A percentile compares a stretch with the other conserved stretches of the same genome.
Conservation (phyloP, 2,113 vertebrate species). For the Neofelis nebulosa region DNA sequence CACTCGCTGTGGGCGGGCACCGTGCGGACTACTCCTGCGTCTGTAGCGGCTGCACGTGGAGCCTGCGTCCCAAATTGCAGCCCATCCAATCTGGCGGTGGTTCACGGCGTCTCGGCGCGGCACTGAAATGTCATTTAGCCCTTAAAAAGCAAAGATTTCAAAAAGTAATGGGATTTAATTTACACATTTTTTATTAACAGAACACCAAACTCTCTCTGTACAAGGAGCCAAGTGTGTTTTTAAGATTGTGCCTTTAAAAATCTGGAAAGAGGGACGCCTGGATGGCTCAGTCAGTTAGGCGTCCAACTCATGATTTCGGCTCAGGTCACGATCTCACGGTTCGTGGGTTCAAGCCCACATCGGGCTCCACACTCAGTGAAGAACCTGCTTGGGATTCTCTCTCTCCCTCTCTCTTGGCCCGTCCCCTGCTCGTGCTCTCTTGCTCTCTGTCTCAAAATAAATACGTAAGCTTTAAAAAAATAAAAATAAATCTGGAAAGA, state of each 20-base stretch:
- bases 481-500: neutral
- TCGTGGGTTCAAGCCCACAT: no score
- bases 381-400: no score
- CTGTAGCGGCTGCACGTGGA: fast-evolving
- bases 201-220: neutral
- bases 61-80: fast-evolving
- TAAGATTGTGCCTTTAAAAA: no score
- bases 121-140: fast-evolving
- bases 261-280: neutral
- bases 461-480: no score
- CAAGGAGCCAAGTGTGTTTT: neutral
- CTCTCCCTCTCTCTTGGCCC: no score
- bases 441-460: no score
- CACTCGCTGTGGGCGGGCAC: fast-evolving
- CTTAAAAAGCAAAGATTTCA: neutral
- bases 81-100: fast-evolving
- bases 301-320: no score
- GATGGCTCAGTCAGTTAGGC: no score
- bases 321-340: no score
- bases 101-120: neutral
- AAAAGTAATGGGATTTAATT: neutral
- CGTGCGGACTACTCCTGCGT: fast-evolving
- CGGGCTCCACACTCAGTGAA: no score
- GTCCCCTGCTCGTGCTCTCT: no score
- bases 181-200: neutral